Conservation (phyloP, 2,797 vertebrate species). For the Sciaenops ocellatus region DNA sequence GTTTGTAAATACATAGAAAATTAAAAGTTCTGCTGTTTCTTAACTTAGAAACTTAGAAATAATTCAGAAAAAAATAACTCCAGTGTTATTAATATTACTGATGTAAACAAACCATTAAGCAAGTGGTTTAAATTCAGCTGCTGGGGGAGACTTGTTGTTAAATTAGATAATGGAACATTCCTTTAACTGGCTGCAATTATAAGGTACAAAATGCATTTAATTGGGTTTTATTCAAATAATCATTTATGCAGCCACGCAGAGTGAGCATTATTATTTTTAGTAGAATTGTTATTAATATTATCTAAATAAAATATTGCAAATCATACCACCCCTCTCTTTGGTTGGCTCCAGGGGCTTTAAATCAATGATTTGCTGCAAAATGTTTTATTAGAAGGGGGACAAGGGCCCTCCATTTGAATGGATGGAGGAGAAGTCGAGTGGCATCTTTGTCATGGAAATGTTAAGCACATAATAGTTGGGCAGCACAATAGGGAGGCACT, state of each 20-base stretch:
- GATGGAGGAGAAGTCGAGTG: constrained; percentile 99
- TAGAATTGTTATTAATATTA: constrained; percentile 11
- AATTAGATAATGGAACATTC: neutral
- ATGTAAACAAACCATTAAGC: neutral
- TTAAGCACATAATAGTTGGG: constrained; percentile 99
- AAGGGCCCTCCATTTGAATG: constrained; percentile 96
- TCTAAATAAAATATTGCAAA: constrained; percentile 25
- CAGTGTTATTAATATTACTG: neutral
- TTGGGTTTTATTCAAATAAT: neutral
- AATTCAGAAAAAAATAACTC: neutral
- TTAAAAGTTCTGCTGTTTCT: neutral
- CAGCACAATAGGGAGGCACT: constrained; percentile 97
- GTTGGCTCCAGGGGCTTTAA: constrained; percentile 84
- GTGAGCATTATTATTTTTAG: neutral
- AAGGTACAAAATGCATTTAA: neutral
- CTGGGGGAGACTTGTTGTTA: neutral
- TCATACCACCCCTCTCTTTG: constrained; percentile 28
- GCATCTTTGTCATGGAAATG: constrained; percentile 99
- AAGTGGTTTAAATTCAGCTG: neutral
- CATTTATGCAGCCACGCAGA: neutral
- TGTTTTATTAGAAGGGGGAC: constrained; percentile 95
- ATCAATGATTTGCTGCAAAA: constrained; percentile 96
- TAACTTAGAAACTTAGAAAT: neutral
- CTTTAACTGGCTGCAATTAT: constrained; percentile 5
- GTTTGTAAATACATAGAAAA: neutral